Conservation (phyloP, 2,888 invertebrate genomes). For the Andrena dorsata region DNA sequence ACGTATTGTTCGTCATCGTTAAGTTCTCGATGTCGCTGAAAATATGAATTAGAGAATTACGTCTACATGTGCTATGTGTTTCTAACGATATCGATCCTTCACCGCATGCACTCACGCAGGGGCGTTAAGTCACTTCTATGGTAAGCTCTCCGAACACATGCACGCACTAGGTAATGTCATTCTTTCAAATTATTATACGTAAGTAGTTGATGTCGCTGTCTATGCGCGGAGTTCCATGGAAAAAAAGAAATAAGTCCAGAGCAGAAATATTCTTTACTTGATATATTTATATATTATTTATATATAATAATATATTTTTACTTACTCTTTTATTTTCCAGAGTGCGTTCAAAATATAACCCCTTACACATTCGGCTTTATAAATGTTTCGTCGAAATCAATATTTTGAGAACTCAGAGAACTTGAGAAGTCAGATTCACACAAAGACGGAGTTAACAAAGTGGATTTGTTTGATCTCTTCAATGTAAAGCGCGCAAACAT, state of each 20-base stretch:
- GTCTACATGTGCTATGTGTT: conserved; percentile 47
- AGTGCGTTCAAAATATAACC: neutral
- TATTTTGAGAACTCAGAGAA: neutral
- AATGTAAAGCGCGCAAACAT: neutral
- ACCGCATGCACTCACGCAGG: conserved; percentile 82
- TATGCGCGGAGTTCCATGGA: conserved; percentile 51
- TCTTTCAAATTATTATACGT: conserved; percentile 75
- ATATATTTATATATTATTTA: neutral
- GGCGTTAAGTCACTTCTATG: conserved; percentile 83
- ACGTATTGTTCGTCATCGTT: conserved; percentile 32
- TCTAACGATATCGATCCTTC: conserved; percentile 72
- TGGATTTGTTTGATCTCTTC: neutral
- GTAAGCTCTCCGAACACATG: conserved; percentile 85
- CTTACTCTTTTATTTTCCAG: neutral
- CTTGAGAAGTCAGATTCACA: neutral
- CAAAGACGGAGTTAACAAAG: neutral
- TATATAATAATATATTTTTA: neutral
- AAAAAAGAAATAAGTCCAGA: neutral
- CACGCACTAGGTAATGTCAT: conserved; percentile 85
- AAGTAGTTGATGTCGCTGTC: conserved; percentile 65
- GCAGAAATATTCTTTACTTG: too few species aligned
- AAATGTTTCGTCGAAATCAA: neutral
- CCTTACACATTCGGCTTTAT: neutral
- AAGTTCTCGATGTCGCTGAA: conserved; percentile 25
- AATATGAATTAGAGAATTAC: conserved; percentile 35